A percentile compares a stretch with the other conserved stretches of the same genome.
phyloP scores from a whole-genome alignment of 1,140 invertebrate species.

The Drosophila eugracilis region DNA sequence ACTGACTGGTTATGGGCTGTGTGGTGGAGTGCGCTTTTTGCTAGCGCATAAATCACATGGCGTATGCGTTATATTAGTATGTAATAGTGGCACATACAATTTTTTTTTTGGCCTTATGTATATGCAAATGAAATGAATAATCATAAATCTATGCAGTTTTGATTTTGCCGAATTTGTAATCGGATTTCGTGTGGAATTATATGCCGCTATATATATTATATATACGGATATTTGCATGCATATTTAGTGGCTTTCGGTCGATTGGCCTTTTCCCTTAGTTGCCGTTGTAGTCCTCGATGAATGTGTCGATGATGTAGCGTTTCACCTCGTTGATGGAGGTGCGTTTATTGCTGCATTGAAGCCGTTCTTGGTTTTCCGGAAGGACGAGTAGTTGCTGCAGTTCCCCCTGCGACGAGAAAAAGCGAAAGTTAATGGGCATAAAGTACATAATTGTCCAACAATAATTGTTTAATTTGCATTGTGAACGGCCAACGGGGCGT shows the following conservation, averaged over 20 bases:
- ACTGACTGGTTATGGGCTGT: conserved; percentile 24
- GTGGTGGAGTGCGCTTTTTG: conserved; percentile 37
- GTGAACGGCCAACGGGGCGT: conserved; percentile 32
- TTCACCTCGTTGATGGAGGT: conserved; percentile 84
- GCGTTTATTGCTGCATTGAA: conserved; percentile 78
- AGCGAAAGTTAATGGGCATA: conserved; percentile 41
- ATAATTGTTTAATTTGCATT: conserved; percentile 49
- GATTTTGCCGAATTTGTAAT: conserved; percentile 45
- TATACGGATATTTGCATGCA: conserved; percentile 40
- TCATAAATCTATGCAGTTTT: conserved; percentile 53
- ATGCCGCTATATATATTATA: conserved; percentile 19
- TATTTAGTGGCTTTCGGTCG: conserved; percentile 48
- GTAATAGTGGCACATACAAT: conserved; percentile 27
- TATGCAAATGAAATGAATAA: conserved; percentile 44
- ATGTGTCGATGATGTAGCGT: conserved; percentile 84
- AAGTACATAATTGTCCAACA: conserved; percentile 47
- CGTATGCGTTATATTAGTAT: conserved; percentile 39
- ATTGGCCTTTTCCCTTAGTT: conserved; percentile 64
- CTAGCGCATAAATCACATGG: conserved; percentile 77
- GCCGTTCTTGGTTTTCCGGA: conserved; percentile 78
- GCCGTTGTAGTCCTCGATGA: conserved; percentile 80
- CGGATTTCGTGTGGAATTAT: conserved; percentile 29
- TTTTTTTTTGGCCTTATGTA: conserved; percentile 24
- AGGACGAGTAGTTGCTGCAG: conserved; percentile 78
- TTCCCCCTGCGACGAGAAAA: conserved; percentile 62